Percentiles rank a stretch among this genome's conserved stretches.
Conservation (phyloP, 2,797 vertebrate species). For the Clamator glandarius region DNA sequence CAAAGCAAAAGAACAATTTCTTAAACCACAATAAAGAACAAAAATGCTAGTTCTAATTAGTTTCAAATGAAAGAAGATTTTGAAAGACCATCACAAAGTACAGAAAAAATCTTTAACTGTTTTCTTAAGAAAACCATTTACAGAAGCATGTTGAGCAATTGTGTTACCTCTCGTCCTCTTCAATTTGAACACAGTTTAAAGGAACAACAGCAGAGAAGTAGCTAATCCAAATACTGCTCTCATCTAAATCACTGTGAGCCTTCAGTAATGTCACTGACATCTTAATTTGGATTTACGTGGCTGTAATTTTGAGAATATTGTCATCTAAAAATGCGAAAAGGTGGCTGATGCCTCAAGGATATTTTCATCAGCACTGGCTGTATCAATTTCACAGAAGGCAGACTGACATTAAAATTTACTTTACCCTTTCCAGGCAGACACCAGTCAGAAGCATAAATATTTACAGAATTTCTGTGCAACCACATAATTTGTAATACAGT, state of each 20-base stretch:
- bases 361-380: slow-evolving; percentile 37
- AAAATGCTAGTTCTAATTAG: background rate
- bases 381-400: background rate
- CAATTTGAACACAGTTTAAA: background rate
- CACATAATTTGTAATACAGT: background rate
- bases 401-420: background rate
- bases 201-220: background rate
- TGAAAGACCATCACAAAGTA: background rate
- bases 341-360: slow-evolving; percentile 19
- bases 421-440: background rate
- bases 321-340: background rate
- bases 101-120: background rate
- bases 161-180: background rate
- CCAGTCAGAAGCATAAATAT: background rate
- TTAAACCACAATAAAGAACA: background rate
- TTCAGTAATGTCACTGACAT: background rate
- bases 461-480: background rate
- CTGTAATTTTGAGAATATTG: background rate
- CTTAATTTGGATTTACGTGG: background rate
- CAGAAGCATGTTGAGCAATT: background rate
- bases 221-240: background rate
- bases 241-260: background rate
- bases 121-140: background rate
- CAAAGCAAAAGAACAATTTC: background rate
- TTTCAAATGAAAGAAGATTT: background rate